Evolutionary conservation across 1,140 invertebrate genomes (phyloP), one percentile per base, ranked within the genome.

Genomic region (Halictus rubicundus): DNA sequence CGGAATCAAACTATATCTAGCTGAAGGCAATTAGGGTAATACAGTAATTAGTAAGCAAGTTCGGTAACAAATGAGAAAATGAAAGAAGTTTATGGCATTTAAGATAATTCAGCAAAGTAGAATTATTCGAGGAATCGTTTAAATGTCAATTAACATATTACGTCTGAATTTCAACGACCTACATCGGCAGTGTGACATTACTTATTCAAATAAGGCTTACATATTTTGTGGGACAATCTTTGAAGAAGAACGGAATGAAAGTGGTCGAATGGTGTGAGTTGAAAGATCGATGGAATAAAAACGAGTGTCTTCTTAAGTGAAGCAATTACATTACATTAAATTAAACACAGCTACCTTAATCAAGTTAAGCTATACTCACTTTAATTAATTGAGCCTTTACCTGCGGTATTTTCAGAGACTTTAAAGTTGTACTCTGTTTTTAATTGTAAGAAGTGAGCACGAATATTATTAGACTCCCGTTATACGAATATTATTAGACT

Each of bases 81-180:
- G 82, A 71, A 73, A 84, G 68, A 71, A 84, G 82, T 71, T 64
- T 60, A 65, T 37, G 42, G 65, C 61, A 59, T 80, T 82, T 69
- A 68, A 49, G 39, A 39, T 54, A 16, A 69, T 61, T 27, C 68
- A 25, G 74, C 37, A 46, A 42, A 27, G 32, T 37, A 25, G 73
- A 60, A 37, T 57, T 39, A 73, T 65, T 60, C 65, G 49, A 12
- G 21, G 39, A 70, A 80, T 65, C 64, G 16, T 54, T 76, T 71
- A 61, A 83, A 80, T 61, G 78, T 72, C 64, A 84, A 84, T 85
- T 85, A 84, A 80, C 83, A 84, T 72, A 85, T 85, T 84, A 78
- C 37, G 64, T 32, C 49, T 12, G 69, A 42, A 46, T 72, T 78
- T 64, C 46, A 71, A 69, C 42, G n/a, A 49, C n/a, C 57, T 77